These are phyloP conservation scores for Caracal caracal DNA, from an alignment of 2,113 vertebrate species.

Conservation along the genomic window DNA sequence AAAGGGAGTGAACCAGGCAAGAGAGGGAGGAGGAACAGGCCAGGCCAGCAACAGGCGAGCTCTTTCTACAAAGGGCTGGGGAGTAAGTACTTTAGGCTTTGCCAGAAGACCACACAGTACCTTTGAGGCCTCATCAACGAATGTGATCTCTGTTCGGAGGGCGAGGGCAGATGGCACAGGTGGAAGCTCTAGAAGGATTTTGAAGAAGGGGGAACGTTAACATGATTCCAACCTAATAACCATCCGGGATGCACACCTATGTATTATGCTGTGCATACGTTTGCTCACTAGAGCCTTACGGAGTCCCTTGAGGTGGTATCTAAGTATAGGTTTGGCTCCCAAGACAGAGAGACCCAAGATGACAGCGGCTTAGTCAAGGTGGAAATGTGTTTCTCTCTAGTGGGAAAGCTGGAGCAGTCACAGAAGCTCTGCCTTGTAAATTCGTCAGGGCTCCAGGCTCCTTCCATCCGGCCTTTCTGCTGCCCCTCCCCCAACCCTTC, in stretches of 20 bases:
- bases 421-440: background rate
- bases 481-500: too few species aligned
- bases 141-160: background rate
- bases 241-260: background rate
- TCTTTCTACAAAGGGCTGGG: background rate
- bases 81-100: background rate
- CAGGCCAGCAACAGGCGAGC: background rate
- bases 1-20: background rate
- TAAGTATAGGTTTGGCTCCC: background rate
- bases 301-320: background rate
- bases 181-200: background rate
- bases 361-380: background rate
- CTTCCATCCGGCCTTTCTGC: background rate
- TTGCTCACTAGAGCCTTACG: background rate
- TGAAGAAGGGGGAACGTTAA: background rate
- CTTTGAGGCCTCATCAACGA: background rate
- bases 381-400: background rate
- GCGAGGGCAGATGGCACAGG: background rate
- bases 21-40: background rate
- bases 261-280: background rate
- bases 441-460: background rate
- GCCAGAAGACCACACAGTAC: too few species aligned
- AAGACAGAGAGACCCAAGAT: background rate
- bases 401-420: background rate
- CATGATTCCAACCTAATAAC: background rate